Conservation (phyloP, 2,797 vertebrate species). For the Peromyscus melanophrys region DNA sequence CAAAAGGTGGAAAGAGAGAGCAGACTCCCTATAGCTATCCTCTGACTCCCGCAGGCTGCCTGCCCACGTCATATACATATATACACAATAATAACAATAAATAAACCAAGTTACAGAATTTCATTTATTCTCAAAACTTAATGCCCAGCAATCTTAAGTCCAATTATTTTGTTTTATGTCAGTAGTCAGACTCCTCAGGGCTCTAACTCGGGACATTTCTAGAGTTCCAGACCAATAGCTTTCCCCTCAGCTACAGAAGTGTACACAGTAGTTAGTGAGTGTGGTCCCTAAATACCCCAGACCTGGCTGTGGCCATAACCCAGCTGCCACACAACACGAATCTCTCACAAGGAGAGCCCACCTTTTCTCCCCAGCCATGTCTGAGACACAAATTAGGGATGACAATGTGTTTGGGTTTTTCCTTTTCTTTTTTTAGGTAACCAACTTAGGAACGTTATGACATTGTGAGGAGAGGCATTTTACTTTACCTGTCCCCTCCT, state of each 20-base stretch:
- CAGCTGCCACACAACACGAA: background rate
- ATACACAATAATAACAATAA: background rate
- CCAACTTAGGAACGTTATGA: background rate
- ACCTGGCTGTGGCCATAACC: background rate
- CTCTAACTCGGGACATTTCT: constrained; percentile 59
- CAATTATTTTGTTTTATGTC: background rate
- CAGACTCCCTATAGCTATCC: background rate
- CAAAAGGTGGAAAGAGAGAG: background rate
- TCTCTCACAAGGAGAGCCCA: background rate
- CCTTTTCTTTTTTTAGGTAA: background rate
- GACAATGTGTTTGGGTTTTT: background rate
- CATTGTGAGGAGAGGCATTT: background rate
- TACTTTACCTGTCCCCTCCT: background rate
- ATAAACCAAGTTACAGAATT: background rate
- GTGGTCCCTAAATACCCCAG: background rate
- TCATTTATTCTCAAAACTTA: constrained; percentile 48
- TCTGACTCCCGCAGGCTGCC: background rate
- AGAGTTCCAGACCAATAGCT: background rate
- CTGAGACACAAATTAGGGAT: background rate
- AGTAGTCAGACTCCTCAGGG: constrained; percentile 52
- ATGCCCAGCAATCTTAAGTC: constrained; percentile 48
- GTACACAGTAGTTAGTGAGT: background rate
- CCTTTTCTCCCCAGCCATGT: background rate
- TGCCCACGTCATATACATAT: no score
- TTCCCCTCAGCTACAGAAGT: constrained; percentile 36